phyloP scores from a whole-genome alignment of 2,888 invertebrate genomes.

The Napeogenes sylphis region DNA sequence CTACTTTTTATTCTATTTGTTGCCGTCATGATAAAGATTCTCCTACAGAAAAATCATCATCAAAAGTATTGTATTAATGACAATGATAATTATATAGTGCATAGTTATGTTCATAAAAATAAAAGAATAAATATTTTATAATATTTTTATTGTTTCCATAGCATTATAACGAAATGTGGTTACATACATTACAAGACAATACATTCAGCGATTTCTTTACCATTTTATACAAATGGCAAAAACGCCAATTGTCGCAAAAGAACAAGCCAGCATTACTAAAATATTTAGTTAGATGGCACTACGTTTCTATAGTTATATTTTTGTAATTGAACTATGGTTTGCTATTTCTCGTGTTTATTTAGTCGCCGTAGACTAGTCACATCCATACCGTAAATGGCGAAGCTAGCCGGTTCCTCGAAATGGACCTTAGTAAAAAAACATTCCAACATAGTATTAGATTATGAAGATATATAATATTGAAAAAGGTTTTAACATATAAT shows the following conservation, averaged over 20 bases:
- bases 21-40: no score
- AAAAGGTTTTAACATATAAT: not conserved
- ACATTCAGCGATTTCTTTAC: not conserved
- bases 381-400: slow-evolving; percentile 64
- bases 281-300: not conserved
- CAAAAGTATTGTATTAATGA: no score
- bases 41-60: no score
- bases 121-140: not conserved
- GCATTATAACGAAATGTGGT: slow-evolving; percentile 13
- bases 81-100: no score
- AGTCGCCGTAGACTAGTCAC: slow-evolving; percentile 63
- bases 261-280: not conserved
- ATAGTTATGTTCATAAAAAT: not conserved
- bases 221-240: not conserved
- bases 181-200: slow-evolving; percentile 11
- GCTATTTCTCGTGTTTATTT: slow-evolving; percentile 48
- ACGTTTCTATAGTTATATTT: not conserved
- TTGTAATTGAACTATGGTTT: not conserved
- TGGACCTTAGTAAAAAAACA: slow-evolving; percentile 41
- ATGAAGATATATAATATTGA: not conserved
- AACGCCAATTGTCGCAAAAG: no score
- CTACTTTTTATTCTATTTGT: no score
- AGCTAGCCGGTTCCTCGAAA: slow-evolving; percentile 50
- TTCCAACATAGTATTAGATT: no score
- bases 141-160: not conserved